A percentile compares a stretch with the other conserved stretches of the same genome.
Evolutionary conservation across 2,797 vertebrate genomes (phyloP).

Genomic region (Darevskia nairensis): DNA sequence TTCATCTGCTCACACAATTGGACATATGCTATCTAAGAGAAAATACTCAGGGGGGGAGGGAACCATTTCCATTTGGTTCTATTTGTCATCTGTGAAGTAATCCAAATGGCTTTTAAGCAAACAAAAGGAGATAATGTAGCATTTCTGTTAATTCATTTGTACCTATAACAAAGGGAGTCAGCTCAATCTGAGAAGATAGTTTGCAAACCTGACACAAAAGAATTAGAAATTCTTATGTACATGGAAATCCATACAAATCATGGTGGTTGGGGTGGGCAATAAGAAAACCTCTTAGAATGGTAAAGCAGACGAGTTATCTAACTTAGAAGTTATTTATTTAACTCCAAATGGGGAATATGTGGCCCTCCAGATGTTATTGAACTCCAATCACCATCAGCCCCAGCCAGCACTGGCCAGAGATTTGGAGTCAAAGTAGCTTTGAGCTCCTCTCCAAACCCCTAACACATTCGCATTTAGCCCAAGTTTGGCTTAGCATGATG

Average conservation of each 20-base stretch:
- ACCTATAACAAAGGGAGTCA: neutral
- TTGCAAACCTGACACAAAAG: neutral
- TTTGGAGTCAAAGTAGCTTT: no score
- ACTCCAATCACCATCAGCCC: neutral
- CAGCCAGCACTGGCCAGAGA: neutral
- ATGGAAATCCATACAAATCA: neutral
- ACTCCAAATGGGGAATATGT: neutral
- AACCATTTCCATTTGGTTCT: neutral
- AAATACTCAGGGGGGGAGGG: neutral
- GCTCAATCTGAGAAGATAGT: neutral
- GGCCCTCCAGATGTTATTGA: neutral
- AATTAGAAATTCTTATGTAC: neutral
- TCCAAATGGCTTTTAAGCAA: neutral
- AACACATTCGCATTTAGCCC: no score
- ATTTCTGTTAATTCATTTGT: neutral
- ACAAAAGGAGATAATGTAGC: neutral
- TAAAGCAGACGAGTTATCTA: neutral
- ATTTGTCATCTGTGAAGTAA: neutral
- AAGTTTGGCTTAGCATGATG: no score
- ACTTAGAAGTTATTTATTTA: neutral
- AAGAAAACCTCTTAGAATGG: no score
- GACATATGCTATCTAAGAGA: neutral
- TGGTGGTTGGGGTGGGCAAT: neutral
- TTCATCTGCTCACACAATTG: neutral
- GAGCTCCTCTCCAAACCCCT: no score